Evolutionary conservation across 2,113 vertebrate species (phyloP).

Genomic region (Cettia cetti): DNA sequence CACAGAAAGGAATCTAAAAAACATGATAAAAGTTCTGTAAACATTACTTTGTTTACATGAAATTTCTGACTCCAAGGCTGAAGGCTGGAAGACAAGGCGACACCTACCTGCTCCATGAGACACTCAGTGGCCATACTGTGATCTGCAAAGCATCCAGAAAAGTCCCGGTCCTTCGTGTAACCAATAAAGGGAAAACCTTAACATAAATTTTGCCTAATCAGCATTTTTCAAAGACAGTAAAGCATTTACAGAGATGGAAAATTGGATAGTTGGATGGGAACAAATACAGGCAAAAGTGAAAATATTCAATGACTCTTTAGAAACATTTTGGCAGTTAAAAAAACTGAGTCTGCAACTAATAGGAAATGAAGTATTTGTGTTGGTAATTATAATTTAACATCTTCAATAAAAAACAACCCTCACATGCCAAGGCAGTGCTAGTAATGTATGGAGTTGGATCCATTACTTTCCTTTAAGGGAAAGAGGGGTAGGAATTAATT

Average conservation of each 20-base stretch:
- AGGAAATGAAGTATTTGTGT: slow-evolving; percentile 41
- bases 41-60: too few relatives aligned
- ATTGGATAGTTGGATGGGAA: not conserved
- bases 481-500: not conserved
- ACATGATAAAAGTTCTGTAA: too few relatives aligned
- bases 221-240: not conserved
- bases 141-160: not conserved
- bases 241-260: not conserved
- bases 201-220: not conserved
- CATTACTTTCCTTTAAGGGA: not conserved
- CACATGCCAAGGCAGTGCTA: not conserved
- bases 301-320: not conserved
- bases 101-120: not conserved
- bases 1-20: too few relatives aligned
- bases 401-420: not conserved
- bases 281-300: not conserved
- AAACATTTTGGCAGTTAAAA: not conserved
- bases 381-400: slow-evolving; percentile 7
- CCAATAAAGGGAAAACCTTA: not conserved
- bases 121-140: not conserved
- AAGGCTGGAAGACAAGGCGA: too few relatives aligned
- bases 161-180: not conserved
- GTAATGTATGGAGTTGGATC: not conserved
- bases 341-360: not conserved
- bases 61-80: too few relatives aligned